Percentiles rank a stretch among this genome's conserved stretches.
phyloP scores from a whole-genome alignment of 2,888 invertebrate genomes.

The Lasioglossum villosulum region DNA sequence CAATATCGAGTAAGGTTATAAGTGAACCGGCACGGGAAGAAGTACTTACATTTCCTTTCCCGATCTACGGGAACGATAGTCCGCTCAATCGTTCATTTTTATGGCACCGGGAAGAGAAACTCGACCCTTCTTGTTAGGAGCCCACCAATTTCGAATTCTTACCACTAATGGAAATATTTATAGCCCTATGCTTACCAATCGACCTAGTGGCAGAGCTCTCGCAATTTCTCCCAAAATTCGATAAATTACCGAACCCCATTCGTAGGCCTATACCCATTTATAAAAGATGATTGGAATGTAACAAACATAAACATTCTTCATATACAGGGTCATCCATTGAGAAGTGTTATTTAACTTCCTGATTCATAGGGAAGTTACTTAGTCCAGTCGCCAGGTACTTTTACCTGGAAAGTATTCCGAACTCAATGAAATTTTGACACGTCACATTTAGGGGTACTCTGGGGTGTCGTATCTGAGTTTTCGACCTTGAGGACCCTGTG shows the following conservation, averaged over 20 bases:
- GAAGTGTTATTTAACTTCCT: too few relatives aligned
- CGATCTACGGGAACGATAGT: conserved; percentile 47
- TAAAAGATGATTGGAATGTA: not conserved
- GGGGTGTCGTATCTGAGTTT: too few relatives aligned
- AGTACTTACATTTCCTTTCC: conserved; percentile 42
- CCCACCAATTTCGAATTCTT: conserved; percentile 46
- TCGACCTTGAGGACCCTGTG: too few relatives aligned
- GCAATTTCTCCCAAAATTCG: not conserved
- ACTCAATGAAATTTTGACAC: too few relatives aligned
- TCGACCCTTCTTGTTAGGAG: conserved; percentile 40
- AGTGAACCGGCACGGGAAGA: conserved; percentile 17
- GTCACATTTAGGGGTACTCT: too few relatives aligned
- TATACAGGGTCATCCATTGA: too few relatives aligned
- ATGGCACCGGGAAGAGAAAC: conserved; percentile 33
- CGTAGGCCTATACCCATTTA: not conserved
- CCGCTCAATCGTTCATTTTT: conserved; percentile 52
- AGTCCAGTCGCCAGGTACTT: too few relatives aligned
- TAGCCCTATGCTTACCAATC: not conserved
- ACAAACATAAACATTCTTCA: too few relatives aligned
- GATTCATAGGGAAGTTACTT: too few relatives aligned
- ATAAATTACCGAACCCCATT: not conserved
- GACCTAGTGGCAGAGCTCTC: not conserved
- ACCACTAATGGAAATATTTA: conserved; percentile 40
- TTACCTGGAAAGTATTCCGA: too few relatives aligned
- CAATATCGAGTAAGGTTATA: conserved; percentile 55